These are phyloP conservation scores for Todiramphus saurophagus DNA, from an alignment of 2,113 vertebrate genomes.

Conservation along the genomic window DNA sequence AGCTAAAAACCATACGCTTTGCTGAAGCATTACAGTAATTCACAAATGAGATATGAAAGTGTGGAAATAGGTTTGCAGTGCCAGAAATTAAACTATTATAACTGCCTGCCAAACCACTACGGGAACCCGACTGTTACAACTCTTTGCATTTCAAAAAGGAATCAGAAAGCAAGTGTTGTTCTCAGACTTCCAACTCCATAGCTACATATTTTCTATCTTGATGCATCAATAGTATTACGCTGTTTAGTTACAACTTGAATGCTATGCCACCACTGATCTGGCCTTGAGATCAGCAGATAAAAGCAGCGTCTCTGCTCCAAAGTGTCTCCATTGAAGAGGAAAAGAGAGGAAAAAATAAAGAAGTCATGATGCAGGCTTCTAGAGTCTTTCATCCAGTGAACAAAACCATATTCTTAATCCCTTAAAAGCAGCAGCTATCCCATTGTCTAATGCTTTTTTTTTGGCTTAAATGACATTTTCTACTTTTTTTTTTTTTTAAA, in stretches of 20 bases:
- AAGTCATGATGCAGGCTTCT: background rate
- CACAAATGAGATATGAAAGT: background rate
- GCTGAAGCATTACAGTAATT: background rate
- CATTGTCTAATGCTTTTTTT: background rate
- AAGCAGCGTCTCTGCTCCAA: background rate
- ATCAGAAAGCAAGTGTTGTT: background rate
- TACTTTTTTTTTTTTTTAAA: background rate
- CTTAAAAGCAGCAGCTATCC: background rate
- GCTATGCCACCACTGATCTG: rapidly evolving
- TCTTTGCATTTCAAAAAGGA: background rate
- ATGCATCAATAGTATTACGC: background rate
- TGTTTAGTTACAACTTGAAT: background rate
- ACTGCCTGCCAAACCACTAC: background rate
- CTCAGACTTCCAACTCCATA: background rate
- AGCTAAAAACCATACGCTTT: background rate
- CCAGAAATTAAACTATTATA: background rate
- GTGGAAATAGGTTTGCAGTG: background rate
- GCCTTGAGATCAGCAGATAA: background rate
- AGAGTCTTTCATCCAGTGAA: background rate
- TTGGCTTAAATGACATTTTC: background rate
- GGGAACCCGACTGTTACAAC: background rate
- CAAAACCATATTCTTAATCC: background rate
- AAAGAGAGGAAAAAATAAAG: background rate
- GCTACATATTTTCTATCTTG: background rate
- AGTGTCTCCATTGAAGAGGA: background rate